phyloP scores from a whole-genome alignment of 2,797 vertebrate genomes.

The Cynodonichthys magdalenae region DNA sequence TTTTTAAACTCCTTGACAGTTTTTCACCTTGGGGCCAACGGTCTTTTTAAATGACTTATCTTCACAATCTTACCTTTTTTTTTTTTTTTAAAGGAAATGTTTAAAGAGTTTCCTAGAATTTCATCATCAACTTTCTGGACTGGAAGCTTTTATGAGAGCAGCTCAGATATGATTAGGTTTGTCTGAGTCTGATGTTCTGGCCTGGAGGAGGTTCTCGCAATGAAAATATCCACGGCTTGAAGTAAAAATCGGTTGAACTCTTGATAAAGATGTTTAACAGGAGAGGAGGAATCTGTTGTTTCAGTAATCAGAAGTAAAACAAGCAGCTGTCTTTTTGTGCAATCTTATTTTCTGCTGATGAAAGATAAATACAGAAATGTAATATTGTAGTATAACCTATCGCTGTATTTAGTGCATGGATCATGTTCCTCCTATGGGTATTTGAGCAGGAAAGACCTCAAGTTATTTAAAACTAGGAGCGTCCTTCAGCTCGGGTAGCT shows the following conservation, averaged over 20 bases:
- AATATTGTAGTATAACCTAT: neutral
- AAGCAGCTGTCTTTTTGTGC: neutral
- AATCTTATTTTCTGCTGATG: neutral
- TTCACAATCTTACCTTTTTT: neutral
- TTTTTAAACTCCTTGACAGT: neutral
- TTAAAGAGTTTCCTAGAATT: conserved; percentile 1
- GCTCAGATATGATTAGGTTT: neutral
- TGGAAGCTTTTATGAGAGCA: neutral
- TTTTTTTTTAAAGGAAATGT: neutral
- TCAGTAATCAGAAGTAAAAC: neutral
- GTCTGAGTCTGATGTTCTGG: neutral
- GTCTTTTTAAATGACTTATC: conserved; percentile 9
- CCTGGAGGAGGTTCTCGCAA: neutral
- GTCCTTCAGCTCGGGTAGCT: no score
- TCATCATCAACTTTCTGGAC: neutral
- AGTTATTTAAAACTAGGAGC: neutral
- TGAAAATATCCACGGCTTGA: neutral
- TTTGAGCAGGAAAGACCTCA: neutral
- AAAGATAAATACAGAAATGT: no score
- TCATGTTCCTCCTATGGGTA: neutral
- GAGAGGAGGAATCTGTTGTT: neutral
- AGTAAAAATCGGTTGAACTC: neutral
- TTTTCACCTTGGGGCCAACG: neutral
- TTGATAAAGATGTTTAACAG: neutral
- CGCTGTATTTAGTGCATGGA: neutral